phyloP scores from a whole-genome alignment of 2,113 vertebrate genomes.

The Suricata suricatta region DNA sequence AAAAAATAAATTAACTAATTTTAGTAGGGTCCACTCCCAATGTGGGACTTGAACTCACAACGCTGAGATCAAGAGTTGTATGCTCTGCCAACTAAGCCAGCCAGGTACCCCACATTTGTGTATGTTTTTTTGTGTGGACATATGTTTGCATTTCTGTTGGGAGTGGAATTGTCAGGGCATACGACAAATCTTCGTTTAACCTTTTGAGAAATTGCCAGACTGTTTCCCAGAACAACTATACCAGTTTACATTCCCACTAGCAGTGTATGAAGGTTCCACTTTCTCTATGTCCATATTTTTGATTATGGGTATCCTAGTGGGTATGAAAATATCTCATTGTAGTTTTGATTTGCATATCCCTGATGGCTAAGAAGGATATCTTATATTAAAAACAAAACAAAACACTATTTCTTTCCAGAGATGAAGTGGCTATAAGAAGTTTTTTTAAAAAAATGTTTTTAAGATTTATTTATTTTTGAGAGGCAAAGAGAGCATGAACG shows the following conservation, averaged over 20 bases:
- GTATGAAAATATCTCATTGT: conserved; percentile 24
- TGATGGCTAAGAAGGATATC: neutral
- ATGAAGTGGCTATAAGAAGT: conserved; percentile 35
- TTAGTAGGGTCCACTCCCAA: no score
- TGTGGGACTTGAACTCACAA: neutral
- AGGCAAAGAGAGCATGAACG: no score
- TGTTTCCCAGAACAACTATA: conserved; percentile 4
- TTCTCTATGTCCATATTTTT: conserved; percentile 5
- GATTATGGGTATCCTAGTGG: neutral
- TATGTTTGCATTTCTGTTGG: conserved; percentile 47
- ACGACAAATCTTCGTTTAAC: neutral
- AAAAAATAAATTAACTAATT: no score
- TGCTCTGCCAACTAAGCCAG: neutral
- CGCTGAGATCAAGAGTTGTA: neutral
- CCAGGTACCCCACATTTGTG: neutral
- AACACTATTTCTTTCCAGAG: neutral
- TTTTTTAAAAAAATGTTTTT: neutral
- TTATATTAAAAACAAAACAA: conserved; percentile 20
- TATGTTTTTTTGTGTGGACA: neutral
- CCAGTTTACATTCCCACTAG: neutral
- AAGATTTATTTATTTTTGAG: no score
- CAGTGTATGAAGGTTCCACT: neutral
- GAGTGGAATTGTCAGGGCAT: neutral
- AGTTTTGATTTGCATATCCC: conserved; percentile 45
- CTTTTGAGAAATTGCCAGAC: conserved; percentile 37